phyloP scores from a whole-genome alignment of 2,113 vertebrate genomes.

The Marmota flaviventris region DNA sequence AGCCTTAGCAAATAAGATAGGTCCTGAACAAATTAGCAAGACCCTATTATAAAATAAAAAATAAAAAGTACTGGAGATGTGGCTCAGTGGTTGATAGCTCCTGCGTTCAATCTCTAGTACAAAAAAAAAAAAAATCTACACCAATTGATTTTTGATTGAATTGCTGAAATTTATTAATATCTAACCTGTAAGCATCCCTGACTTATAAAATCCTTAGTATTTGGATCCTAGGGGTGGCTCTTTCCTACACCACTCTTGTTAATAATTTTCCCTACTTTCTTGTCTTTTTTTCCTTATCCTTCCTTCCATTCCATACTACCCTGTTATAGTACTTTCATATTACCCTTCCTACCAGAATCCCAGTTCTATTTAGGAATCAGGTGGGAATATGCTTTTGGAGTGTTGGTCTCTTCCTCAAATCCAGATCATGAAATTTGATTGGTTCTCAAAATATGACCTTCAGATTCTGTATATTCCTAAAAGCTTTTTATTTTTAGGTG shows the following conservation, averaged over 20 bases:
- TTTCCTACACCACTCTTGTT: neutral
- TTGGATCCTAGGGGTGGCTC: neutral
- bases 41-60: too few species aligned
- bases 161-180: neutral
- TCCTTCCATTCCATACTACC: slow-evolving; percentile 36
- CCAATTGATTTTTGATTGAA: neutral
- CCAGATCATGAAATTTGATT: neutral
- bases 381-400: neutral
- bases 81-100: too few species aligned
- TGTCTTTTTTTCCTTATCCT: neutral
- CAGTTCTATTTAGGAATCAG: slow-evolving; percentile 12
- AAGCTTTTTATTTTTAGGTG: neutral
- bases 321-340: neutral
- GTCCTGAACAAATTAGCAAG: too few species aligned
- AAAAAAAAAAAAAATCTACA: neutral
- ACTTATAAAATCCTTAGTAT: neutral
- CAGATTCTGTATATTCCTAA: neutral
- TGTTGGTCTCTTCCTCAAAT: neutral
- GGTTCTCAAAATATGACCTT: neutral
- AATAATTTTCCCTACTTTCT: neutral
- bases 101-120: too few species aligned
- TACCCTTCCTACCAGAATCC: neutral
- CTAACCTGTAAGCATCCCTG: neutral
- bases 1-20: too few species aligned
- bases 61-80: too few species aligned